These are phyloP conservation scores for Atta colombica DNA, from an alignment of 1,140 invertebrate genomes.

Conservation along the genomic window DNA sequence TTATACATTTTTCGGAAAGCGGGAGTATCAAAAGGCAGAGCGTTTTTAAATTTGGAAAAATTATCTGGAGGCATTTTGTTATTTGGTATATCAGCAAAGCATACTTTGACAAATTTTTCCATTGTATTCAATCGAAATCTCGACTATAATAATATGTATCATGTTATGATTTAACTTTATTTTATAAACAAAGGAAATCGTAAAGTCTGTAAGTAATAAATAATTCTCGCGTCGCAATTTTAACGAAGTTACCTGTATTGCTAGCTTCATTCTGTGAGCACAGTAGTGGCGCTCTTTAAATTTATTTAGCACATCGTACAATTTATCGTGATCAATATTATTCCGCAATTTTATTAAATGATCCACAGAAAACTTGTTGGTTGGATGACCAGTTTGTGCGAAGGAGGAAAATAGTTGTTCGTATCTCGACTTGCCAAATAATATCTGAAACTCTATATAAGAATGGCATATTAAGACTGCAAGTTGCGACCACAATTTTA, in stretches of 20 bases:
- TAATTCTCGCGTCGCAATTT: not conserved
- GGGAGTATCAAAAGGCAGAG: slow-evolving; percentile 88
- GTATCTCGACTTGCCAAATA: slow-evolving; percentile 89
- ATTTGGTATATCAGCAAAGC: slow-evolving; percentile 89
- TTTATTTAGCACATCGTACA: slow-evolving; percentile 90
- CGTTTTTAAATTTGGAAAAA: slow-evolving; percentile 86
- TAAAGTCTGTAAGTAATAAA: not conserved
- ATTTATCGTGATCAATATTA: slow-evolving; percentile 88
- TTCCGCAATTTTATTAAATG: slow-evolving; percentile 92
- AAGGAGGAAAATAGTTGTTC: slow-evolving; percentile 92
- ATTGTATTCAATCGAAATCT: slow-evolving; percentile 92
- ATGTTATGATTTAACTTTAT: not conserved
- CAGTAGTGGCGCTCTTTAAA: slow-evolving; percentile 95
- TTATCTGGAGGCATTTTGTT: slow-evolving; percentile 89
- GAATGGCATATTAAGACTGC: not conserved
- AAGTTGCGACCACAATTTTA: too few species aligned
- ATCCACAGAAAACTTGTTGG: slow-evolving; percentile 94
- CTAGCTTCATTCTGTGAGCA: slow-evolving; percentile 95
- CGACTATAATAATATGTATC: slow-evolving; percentile 86
- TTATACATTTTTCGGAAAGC: slow-evolving; percentile 92
- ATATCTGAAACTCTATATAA: slow-evolving; percentile 91
- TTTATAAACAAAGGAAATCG: not conserved
- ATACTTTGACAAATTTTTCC: slow-evolving; percentile 89
- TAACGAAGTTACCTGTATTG: slow-evolving; percentile 88
- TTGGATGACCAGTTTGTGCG: slow-evolving; percentile 90